phyloP scores from a whole-genome alignment of 2,888 invertebrate genomes.

The Agrotis ipsilon region DNA sequence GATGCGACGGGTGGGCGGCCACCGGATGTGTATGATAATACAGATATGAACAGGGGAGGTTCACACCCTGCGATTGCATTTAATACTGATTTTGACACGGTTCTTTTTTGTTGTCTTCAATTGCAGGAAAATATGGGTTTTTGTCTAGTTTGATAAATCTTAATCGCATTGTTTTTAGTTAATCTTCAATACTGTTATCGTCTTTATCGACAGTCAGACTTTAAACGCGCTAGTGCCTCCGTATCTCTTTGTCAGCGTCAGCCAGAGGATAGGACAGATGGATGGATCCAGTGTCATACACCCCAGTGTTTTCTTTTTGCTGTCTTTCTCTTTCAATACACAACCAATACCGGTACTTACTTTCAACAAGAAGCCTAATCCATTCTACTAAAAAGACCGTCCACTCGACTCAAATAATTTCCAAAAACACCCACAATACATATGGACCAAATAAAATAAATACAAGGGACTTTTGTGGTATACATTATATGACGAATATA shows the following conservation, averaged over 20 bases:
- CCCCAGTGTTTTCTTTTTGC: neutral
- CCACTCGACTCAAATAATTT: slow-evolving; percentile 50
- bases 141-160: neutral
- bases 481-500: slow-evolving; percentile 69
- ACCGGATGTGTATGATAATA: slow-evolving; percentile 70
- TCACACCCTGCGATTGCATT: slow-evolving; percentile 42
- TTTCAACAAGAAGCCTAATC: slow-evolving; percentile 5
- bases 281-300: too few species aligned
- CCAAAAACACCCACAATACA: slow-evolving; percentile 57
- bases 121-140: neutral
- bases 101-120: neutral
- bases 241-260: too few species aligned
- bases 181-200: neutral
- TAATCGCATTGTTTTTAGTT: neutral
- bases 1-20: slow-evolving; percentile 67
- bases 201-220: too few species aligned
- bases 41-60: slow-evolving; percentile 59
- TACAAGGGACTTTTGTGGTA: slow-evolving; percentile 65
- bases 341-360: neutral
- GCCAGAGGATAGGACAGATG: too few species aligned
- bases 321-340: neutral
- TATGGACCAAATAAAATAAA: slow-evolving; percentile 52
- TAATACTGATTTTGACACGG: slow-evolving; percentile 11
- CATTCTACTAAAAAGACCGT: neutral
- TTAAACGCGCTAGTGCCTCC: too few species aligned